Conservation (phyloP, 2,797 vertebrate species). For the Neopelma chrysocephalum region DNA sequence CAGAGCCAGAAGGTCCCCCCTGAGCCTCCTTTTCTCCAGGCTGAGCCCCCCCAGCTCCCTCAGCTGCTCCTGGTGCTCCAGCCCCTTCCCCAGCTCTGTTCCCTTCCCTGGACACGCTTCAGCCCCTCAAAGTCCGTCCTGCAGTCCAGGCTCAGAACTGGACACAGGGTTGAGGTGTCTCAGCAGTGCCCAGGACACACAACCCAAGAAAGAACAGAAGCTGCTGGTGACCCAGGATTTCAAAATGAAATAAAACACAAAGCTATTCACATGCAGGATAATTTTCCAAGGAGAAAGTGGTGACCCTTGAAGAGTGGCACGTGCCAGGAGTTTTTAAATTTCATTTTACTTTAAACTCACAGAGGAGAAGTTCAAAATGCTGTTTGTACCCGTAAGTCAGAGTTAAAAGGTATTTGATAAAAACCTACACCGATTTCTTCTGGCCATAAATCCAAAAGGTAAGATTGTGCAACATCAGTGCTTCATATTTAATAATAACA, state of each 20-base stretch:
- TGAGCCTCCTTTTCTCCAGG: background rate
- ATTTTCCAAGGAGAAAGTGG: background rate
- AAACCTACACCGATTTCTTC: conserved; percentile 4
- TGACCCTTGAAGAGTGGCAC: background rate
- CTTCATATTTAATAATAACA: conserved; percentile 66
- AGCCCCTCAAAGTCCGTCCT: background rate
- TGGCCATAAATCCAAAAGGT: conserved; percentile 57
- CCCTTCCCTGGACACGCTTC: background rate
- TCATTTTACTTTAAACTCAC: background rate
- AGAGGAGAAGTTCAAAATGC: background rate
- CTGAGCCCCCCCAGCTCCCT: background rate
- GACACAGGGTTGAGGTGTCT: background rate
- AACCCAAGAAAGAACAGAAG: background rate
- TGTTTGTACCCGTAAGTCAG: background rate
- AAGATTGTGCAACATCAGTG: conserved; percentile 33
- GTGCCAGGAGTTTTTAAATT: background rate
- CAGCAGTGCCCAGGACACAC: background rate
- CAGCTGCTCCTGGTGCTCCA: background rate
- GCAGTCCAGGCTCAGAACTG: background rate
- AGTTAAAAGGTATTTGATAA: background rate
- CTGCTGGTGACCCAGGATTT: background rate
- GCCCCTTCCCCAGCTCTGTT: no score
- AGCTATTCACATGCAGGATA: background rate
- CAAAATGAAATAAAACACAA: background rate
- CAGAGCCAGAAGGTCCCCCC: background rate